phyloP scores from a whole-genome alignment of 2,888 invertebrate species.

The Phalera bucephala region DNA sequence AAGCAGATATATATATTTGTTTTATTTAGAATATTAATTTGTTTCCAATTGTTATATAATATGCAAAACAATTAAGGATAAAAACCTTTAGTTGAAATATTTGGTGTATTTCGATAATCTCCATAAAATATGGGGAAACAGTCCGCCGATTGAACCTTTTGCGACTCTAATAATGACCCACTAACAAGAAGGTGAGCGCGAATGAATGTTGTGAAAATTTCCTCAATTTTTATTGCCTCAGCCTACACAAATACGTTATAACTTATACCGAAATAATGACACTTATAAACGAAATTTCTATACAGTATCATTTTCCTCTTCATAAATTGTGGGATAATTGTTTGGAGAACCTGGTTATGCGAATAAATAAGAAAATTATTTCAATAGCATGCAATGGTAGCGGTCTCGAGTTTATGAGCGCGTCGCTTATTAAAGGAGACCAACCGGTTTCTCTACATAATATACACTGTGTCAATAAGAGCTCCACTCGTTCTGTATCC shows the following conservation, averaged over 20 bases:
- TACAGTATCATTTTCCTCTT: constrained; percentile 4
- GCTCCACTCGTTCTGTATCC: constrained; percentile 5
- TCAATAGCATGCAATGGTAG: too few relatives aligned
- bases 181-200: constrained; percentile 40
- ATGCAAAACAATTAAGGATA: not conserved
- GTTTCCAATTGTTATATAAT: not conserved
- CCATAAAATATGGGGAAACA: constrained; percentile 32
- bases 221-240: constrained; percentile 32
- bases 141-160: constrained; percentile 31
- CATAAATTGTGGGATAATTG: too few relatives aligned
- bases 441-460: constrained; percentile 7
- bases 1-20: too few relatives aligned
- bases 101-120: constrained; percentile 23
- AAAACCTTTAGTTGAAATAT: constrained; percentile 13
- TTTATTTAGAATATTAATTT: too few relatives aligned
- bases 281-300: constrained; percentile 24
- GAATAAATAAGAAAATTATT: too few relatives aligned
- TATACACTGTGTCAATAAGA: constrained; percentile 5
- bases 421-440: constrained; percentile 4
- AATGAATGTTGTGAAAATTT: constrained; percentile 41
- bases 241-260: constrained; percentile 29
- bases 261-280: constrained; percentile 23
- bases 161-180: constrained; percentile 32
- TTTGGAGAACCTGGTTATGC: too few relatives aligned
- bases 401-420: too few relatives aligned